phyloP scores from a whole-genome alignment of 2,113 vertebrate species.

The Rhagologus leucostigma region DNA sequence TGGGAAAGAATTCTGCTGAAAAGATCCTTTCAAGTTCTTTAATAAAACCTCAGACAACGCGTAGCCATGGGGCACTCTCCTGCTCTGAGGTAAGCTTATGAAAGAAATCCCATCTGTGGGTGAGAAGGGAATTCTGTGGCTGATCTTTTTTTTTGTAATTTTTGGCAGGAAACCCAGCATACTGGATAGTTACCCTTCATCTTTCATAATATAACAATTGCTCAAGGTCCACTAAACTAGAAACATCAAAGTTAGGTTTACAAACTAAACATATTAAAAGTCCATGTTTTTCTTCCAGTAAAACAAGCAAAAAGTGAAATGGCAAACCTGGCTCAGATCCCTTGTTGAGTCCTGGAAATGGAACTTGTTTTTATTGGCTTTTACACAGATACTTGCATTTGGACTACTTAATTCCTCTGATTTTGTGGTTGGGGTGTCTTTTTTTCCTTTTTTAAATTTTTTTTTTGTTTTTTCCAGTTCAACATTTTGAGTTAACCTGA shows the following conservation, averaged over 20 bases:
- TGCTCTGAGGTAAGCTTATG: constrained; percentile 40
- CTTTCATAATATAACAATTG: constrained; percentile 8
- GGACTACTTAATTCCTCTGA: background rate
- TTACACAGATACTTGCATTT: background rate
- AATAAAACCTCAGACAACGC: constrained; percentile 16
- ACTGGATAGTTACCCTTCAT: constrained; percentile 9
- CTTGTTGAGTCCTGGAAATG: constrained; percentile 6
- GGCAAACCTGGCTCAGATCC: background rate
- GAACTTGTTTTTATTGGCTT: constrained; percentile 9
- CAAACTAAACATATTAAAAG: constrained; percentile 13
- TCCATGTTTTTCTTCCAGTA: background rate
- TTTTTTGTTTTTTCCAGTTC: no score
- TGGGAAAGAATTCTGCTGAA: constrained; percentile 19
- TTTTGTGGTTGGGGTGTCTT: background rate
- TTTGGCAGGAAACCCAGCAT: background rate
- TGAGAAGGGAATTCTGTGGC: constrained; percentile 1
- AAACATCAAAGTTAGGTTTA: constrained; percentile 34
- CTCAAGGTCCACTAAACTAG: constrained; percentile 6
- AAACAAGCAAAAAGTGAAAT: constrained; percentile 19
- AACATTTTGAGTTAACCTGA: background rate
- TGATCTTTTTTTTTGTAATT: constrained; percentile 13
- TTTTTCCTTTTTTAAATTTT: no score
- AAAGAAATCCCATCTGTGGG: constrained; percentile 21
- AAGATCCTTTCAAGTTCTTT: constrained; percentile 26
- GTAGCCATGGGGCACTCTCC: background rate